phyloP scores from a whole-genome alignment of 2,888 invertebrate species.

The Ectemnius lituratus region DNA sequence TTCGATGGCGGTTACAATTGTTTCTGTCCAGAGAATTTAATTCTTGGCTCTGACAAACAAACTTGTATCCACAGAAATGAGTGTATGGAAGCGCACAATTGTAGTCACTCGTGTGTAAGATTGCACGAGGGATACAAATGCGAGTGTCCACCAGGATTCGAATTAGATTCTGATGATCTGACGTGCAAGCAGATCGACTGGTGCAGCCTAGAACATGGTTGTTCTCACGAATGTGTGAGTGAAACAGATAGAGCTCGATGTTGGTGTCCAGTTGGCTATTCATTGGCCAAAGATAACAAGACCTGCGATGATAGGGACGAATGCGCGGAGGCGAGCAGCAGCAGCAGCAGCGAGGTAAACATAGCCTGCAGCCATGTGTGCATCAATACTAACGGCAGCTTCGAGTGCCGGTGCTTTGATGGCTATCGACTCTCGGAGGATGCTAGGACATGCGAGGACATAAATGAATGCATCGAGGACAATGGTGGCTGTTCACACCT shows the following conservation, averaged over 20 bases:
- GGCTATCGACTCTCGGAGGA: constrained; percentile 78
- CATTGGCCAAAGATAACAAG: constrained; percentile 57
- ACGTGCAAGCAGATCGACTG: constrained; percentile 74
- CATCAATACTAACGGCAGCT: constrained; percentile 82
- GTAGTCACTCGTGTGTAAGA: constrained; percentile 63
- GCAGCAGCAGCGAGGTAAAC: constrained; percentile 68
- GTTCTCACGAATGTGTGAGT: constrained; percentile 82
- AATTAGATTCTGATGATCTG: constrained; percentile 67
- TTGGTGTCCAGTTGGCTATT: constrained; percentile 76
- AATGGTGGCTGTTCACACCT: constrained; percentile 82
- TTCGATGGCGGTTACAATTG: constrained; percentile 79
- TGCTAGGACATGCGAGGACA: constrained; percentile 68
- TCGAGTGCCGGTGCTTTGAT: constrained; percentile 80
- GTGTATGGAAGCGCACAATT: constrained; percentile 60
- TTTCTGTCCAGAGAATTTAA: constrained; percentile 77
- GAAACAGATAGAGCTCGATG: constrained; percentile 80
- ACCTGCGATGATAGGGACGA: constrained; percentile 78
- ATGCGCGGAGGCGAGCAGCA: constrained; percentile 72
- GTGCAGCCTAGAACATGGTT: constrained; percentile 80
- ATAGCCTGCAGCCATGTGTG: constrained; percentile 78
- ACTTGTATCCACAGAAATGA: constrained; percentile 72
- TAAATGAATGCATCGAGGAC: constrained; percentile 75
- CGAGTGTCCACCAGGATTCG: constrained; percentile 78
- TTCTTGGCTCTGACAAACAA: constrained; percentile 63
- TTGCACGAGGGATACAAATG: constrained; percentile 79